A percentile compares a stretch with the other conserved stretches of the same genome.
phyloP scores from a whole-genome alignment of 1,140 invertebrate genomes.

The Bombus picipes region DNA sequence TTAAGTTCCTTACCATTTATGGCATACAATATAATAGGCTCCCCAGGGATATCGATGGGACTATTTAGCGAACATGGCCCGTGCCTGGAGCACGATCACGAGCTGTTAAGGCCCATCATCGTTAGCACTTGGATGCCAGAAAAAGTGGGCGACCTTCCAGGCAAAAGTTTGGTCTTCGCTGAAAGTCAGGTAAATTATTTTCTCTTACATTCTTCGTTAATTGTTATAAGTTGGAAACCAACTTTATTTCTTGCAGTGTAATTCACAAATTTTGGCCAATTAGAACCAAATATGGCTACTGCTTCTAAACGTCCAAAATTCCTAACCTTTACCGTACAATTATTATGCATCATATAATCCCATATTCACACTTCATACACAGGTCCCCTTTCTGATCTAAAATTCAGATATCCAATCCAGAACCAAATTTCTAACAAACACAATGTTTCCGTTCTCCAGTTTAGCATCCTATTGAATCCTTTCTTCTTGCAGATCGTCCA shows the following conservation, averaged over 20 bases:
- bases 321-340: neutral
- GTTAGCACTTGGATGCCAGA: constrained; percentile 93
- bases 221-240: neutral
- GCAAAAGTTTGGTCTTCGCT: constrained; percentile 91
- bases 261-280: too few relatives aligned
- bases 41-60: constrained; percentile 85
- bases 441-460: neutral
- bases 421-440: neutral
- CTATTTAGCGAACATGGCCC: constrained; percentile 84
- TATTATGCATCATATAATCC: neutral
- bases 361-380: neutral
- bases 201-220: neutral
- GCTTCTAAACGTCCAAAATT: neutral
- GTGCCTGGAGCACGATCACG: constrained; percentile 93
- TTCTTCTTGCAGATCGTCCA: constrained; percentile 91
- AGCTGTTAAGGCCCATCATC: constrained; percentile 90
- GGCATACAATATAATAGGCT: constrained; percentile 79
- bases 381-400: neutral
- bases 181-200: constrained; percentile 89
- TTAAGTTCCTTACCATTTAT: constrained; percentile 72
- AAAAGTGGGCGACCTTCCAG: constrained; percentile 91
- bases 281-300: too few relatives aligned
- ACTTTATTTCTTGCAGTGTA: neutral
- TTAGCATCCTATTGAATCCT: neutral
- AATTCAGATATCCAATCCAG: constrained; percentile 13